Percentiles rank a stretch among this genome's conserved stretches.
Conservation (phyloP, 2,797 vertebrate species). For the Mormyrus proboscirostris region DNA sequence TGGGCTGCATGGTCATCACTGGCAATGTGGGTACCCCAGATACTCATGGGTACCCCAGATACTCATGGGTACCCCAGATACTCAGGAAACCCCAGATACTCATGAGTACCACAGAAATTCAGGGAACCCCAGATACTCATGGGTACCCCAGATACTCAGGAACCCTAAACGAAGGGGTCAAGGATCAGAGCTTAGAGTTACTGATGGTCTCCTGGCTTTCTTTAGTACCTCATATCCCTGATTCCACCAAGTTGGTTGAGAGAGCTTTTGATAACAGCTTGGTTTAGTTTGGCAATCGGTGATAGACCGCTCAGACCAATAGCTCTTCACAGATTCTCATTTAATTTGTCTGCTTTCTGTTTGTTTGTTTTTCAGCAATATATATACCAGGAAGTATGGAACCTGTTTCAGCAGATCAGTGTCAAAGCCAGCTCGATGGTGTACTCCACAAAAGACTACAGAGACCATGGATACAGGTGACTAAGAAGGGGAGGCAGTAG, state of each 20-base stretch:
- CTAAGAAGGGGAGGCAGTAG: not conserved
- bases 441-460: conserved; percentile 90
- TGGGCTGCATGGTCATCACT: conserved; percentile 94
- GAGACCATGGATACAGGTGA: conserved; percentile 94
- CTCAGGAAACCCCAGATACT: not conserved
- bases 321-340: not conserved
- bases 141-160: not conserved
- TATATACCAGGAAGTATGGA: conserved; percentile 97
- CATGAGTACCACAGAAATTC: not conserved
- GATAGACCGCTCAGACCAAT: not conserved
- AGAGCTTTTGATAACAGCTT: not conserved
- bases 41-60: conserved; percentile 54
- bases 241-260: not conserved
- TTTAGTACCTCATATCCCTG: not conserved
- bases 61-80: not conserved
- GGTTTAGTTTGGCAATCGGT: not conserved
- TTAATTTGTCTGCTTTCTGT: not conserved
- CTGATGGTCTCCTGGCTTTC: not conserved
- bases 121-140: not conserved
- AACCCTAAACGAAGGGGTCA: not conserved
- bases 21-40: conserved; percentile 77
- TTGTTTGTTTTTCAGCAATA: conserved; percentile 70
- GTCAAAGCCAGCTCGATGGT: conserved; percentile 96
- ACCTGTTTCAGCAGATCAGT: conserved; percentile 97
- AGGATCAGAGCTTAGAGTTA: not conserved